phyloP scores from a whole-genome alignment of 2,797 vertebrate species.

The Hoplostethus atlanticus region DNA sequence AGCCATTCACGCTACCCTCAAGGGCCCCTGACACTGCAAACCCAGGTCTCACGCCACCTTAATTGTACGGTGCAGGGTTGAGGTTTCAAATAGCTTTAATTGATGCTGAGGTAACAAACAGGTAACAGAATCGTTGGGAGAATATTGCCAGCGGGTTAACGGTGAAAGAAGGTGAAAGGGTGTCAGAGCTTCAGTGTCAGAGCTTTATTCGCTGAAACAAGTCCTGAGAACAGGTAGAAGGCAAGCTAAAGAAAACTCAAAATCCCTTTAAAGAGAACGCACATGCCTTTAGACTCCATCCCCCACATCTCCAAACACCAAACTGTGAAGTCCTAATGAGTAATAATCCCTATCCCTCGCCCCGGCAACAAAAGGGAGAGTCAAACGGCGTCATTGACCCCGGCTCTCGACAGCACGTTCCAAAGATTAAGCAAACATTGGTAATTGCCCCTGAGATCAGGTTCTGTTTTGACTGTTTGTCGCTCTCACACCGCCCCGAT shows the following conservation, averaged over 20 bases:
- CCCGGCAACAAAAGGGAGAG: slow-evolving; percentile 62
- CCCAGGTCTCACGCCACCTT: slow-evolving; percentile 72
- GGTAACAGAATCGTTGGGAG: slow-evolving; percentile 70
- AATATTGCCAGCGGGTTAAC: slow-evolving; percentile 53
- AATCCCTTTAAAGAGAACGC: background rate
- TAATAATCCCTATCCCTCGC: slow-evolving; percentile 70
- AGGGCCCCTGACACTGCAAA: slow-evolving; percentile 54
- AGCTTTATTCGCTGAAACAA: slow-evolving; percentile 27
- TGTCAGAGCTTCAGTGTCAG: slow-evolving; percentile 40
- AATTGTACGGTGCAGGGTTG: slow-evolving; percentile 61
- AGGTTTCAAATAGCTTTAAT: slow-evolving; percentile 78
- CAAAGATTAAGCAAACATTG: slow-evolving; percentile 79
- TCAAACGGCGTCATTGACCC: slow-evolving; percentile 72
- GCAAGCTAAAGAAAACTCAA: background rate
- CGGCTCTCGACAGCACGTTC: slow-evolving; percentile 72
- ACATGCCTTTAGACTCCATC: background rate
- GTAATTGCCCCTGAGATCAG: slow-evolving; percentile 79
- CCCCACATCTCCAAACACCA: slow-evolving; percentile 56
- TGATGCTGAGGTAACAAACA: slow-evolving; percentile 73
- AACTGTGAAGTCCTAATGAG: slow-evolving; percentile 77
- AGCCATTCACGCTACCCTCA: slow-evolving; percentile 56
- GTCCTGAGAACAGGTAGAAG: background rate
- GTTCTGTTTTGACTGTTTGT: slow-evolving; percentile 83
- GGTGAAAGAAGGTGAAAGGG: slow-evolving; percentile 31
- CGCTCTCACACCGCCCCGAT: slow-evolving; percentile 60